Conservation (phyloP, 1,140 invertebrate genomes). For the Lasioglossum baleicum region DNA sequence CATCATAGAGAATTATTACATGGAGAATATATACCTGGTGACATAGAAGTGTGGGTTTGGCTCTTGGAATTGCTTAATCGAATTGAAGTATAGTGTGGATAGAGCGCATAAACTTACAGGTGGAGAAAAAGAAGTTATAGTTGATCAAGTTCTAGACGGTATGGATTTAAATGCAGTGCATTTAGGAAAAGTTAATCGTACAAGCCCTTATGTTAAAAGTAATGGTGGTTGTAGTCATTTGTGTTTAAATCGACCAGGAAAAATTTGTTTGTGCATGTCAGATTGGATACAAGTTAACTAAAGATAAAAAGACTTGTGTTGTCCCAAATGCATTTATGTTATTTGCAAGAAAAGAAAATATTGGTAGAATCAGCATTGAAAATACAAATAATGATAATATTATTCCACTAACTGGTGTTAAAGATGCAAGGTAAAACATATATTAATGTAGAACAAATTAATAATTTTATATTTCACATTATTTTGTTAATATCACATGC, state of each 20-base stretch:
- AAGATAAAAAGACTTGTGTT: conserved; percentile 89
- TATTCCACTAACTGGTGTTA: conserved; percentile 89
- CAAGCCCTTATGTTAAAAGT: conserved; percentile 85
- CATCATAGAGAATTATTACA: conserved; percentile 83
- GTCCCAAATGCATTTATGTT: conserved; percentile 94
- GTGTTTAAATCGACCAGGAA: conserved; percentile 88
- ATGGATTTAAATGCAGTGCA: conserved; percentile 93
- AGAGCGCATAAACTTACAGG: conserved; percentile 92
- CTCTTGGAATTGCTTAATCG: too few species aligned
- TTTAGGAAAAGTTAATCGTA: conserved; percentile 80
- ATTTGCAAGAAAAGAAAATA: conserved; percentile 90
- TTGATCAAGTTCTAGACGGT: conserved; percentile 92
- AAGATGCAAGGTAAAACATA: conserved; percentile 85
- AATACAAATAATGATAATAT: conserved; percentile 88
- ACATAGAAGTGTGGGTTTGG: conserved; percentile 90
- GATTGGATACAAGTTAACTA: conserved; percentile 89
- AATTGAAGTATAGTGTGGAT: too few species aligned
- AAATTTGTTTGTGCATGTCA: conserved; percentile 91
- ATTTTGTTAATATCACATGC: too few species aligned
- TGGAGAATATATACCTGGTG: conserved; percentile 89
- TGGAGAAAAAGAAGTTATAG: conserved; percentile 86
- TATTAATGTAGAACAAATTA: too few species aligned
- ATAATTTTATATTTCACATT: background rate
- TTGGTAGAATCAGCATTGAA: conserved; percentile 91
- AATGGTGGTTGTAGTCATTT: conserved; percentile 93